Percentiles rank a stretch among this genome's conserved stretches.
Conservation (phyloP, 1,140 invertebrate species). For the Drosophila ambigua region DNA sequence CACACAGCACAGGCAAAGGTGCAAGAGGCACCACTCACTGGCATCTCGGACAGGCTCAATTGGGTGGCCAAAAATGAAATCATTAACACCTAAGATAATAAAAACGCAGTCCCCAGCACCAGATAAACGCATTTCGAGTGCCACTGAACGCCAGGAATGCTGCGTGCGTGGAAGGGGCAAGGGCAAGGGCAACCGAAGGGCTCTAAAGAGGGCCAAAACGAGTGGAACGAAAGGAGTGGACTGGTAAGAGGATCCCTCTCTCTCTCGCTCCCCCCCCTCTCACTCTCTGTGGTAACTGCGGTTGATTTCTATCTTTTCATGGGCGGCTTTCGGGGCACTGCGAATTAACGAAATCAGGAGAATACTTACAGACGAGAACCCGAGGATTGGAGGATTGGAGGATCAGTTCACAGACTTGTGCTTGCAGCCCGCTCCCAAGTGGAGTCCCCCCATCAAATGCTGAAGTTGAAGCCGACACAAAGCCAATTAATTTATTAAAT, state of each 20-base stretch:
- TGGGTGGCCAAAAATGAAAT: slow-evolving; percentile 83
- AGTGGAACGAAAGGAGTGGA: slow-evolving; percentile 13
- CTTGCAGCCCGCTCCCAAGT: slow-evolving; percentile 19
- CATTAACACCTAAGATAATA: slow-evolving; percentile 83
- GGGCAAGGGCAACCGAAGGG: too few relatives aligned
- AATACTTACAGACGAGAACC: slow-evolving; percentile 29
- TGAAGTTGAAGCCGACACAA: slow-evolving; percentile 64
- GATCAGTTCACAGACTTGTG: slow-evolving; percentile 29
- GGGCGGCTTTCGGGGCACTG: slow-evolving; percentile 47
- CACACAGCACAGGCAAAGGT: slow-evolving; percentile 20
- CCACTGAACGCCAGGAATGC: slow-evolving; percentile 69
- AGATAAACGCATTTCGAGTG: slow-evolving; percentile 47
- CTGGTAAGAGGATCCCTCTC: slow-evolving; percentile 41
- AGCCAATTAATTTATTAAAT: slow-evolving; percentile 84
- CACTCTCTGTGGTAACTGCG: slow-evolving; percentile 39
- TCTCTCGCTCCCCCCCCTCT: not conserved
- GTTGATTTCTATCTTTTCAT: slow-evolving; percentile 75
- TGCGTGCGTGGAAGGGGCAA: not conserved
- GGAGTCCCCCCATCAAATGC: slow-evolving; percentile 43
- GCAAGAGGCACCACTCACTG: slow-evolving; percentile 13
- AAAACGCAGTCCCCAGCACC: slow-evolving; percentile 52
- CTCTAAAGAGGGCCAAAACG: not conserved
- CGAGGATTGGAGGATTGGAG: slow-evolving; percentile 18
- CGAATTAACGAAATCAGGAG: slow-evolving; percentile 62
- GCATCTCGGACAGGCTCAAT: slow-evolving; percentile 60